These are phyloP conservation scores for Choloepus didactylus DNA, from an alignment of 2,797 vertebrate species.

Conservation along the genomic window DNA sequence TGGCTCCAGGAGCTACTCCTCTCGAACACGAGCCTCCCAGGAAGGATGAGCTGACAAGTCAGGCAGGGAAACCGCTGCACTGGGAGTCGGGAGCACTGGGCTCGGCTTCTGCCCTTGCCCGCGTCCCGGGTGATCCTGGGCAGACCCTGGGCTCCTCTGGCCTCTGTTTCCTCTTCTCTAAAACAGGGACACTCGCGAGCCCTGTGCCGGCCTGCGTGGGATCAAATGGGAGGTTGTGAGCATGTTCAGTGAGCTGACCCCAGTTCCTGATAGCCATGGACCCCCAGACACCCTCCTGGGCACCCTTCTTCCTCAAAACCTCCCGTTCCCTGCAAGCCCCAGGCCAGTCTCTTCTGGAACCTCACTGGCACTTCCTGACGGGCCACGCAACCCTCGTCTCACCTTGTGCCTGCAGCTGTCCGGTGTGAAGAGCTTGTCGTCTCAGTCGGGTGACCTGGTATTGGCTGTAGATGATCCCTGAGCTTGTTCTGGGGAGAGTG, in stretches of 20 bases:
- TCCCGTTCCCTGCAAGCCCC: not conserved
- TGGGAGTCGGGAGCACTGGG: not conserved
- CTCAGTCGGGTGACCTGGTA: not conserved
- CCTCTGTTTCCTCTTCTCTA: not conserved
- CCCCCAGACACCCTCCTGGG: not conserved
- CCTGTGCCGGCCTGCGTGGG: not conserved
- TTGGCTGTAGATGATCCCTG: not conserved
- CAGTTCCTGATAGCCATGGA: not conserved
- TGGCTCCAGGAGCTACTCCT: not conserved
- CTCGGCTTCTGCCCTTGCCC: not conserved
- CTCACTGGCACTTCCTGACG: not conserved
- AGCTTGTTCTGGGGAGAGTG: not conserved
- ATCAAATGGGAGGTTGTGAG: not conserved
- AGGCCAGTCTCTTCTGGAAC: not conserved
- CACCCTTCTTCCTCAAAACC: not conserved
- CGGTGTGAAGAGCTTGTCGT: not conserved
- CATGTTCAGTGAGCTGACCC: not conserved
- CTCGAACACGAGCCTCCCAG: no score
- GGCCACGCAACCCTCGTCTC: not conserved
- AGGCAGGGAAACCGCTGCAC: not conserved
- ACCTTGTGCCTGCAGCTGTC: no score
- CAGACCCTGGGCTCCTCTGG: not conserved
- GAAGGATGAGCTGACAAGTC: fast-evolving
- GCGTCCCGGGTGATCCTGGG: fast-evolving
- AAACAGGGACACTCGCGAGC: not conserved